Conservation (phyloP, 64 coral and sea anemone genomes). For the Platygyra sinensis region DNA sequence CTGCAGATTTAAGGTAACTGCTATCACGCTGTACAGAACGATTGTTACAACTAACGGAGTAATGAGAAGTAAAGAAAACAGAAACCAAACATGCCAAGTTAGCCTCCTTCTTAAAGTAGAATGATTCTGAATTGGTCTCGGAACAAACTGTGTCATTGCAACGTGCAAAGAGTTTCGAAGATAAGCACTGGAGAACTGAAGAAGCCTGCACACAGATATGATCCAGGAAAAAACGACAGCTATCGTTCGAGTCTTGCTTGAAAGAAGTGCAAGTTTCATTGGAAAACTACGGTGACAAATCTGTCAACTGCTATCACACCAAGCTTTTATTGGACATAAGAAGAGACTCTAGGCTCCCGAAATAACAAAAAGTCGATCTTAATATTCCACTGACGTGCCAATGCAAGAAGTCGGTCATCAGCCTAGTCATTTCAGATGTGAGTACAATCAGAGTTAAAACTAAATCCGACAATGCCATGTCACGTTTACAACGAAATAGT, state of each 20-base stretch:
- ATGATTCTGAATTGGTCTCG: not conserved
- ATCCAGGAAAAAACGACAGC: not conserved
- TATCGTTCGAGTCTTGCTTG: not conserved
- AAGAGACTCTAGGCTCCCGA: not conserved
- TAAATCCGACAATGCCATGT: not conserved
- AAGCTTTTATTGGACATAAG: not conserved
- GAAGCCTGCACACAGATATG: not conserved
- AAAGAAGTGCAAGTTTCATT: not conserved
- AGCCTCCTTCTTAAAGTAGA: not conserved
- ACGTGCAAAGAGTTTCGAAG: not conserved
- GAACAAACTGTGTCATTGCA: not conserved
- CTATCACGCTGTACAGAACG: not conserved
- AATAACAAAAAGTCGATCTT: not conserved
- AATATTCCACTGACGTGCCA: not conserved
- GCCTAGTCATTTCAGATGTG: not conserved
- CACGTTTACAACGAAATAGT: conserved; percentile 9
- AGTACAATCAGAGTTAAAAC: not conserved
- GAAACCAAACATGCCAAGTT: not conserved
- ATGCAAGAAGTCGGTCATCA: not conserved
- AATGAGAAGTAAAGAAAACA: not conserved
- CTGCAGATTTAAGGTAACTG: not conserved
- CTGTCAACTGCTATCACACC: not conserved
- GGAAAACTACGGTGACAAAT: not conserved
- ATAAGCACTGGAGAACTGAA: not conserved
- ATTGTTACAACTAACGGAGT: not conserved